Evolutionary conservation across 2,888 invertebrate genomes (phyloP), one percentile per base, ranked within the genome.

Genomic region (Capitulum mitella): DNA sequence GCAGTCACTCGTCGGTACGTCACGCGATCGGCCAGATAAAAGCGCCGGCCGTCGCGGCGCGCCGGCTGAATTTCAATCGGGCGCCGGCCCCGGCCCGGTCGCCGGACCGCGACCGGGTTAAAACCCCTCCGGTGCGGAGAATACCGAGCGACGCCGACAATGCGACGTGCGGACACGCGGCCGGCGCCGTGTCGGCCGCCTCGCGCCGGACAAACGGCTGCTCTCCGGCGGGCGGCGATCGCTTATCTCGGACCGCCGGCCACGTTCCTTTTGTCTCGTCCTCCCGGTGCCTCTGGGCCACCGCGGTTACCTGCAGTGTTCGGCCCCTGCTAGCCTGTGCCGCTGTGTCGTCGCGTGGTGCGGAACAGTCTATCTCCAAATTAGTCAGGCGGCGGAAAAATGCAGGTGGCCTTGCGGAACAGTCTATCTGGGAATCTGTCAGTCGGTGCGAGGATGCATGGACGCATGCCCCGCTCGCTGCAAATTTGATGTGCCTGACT

Each of bases 301-400:
- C n/a, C n/a, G n/a, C n/a, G n/a, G n/a, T n/a, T n/a, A n/a, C n/a
- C n/a, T n/a, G n/a, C n/a, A n/a, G n/a, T n/a, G n/a, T n/a, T n/a
- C n/a, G n/a, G n/a, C n/a, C n/a, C n/a, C 19, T 26, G 54, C 26
- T 54, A n/a, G 58, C n/a, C 58, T n/a, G 58, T 29, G 29, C 58
- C 58, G 58, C 58, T 10, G n/a, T 26, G 58, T 29, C 8, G 10
- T 6, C 58, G 58, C 29, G 58, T n/a, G n/a, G 10, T 0, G 58
- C 58, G 58, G 58, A 1, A 58, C 58, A 58, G 58, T 58, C 58
- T 58, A 58, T 58, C 58, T 12, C n/a, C 29, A 58, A 58, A 58
- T 58, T 58, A 58, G 58, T 29, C 58, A 29, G 58, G 58, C 58
- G 58, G 58, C n/a, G 58, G n/a, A n/a, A n/a, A n/a, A n/a, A n/a